Evolutionary conservation across 2,888 invertebrate species (phyloP), one percentile per base, ranked within the genome.

Genomic region (Cerastoderma edule): DNA sequence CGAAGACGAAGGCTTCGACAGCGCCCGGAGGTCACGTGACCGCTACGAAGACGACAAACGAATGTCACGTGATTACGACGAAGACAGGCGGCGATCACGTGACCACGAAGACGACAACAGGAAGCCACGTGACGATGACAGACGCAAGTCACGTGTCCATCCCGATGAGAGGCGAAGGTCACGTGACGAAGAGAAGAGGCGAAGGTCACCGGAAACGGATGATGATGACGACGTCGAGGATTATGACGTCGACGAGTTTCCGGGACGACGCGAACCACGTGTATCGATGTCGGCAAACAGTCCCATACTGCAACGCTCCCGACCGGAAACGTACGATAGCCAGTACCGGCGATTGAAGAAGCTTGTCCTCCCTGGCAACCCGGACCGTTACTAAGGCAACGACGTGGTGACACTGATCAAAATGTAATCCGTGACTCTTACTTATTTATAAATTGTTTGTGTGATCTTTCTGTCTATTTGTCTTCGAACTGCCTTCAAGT

Each of bases 311-410:
- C 67, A 56, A 5, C 77, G 78, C 27, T 67, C 80, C 1, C 56
- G 75, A 1, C 80, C 80, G n/a, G 70, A 75, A 27, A 78, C 80
- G 2, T 74, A 70, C 50, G 80, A 77, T 27, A 63, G 72, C 44
- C 67, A 57, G 53, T 81, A 81, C 72, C 53, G 65, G 16, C 67
- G 73, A 28, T 54, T 81, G 35, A 75, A 75, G 54, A 66, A 70
- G 44, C 67, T 81, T 10, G 68, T 68, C 13, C 50, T 78, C 10
- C 80, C 80, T 6, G 77, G 77, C 8, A 66, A 66, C 24, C 50
- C 66, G 22, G 66, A 66, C 24, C 35, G 39, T 35, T 60, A 6
- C 27, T 60, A 60, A 35, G 19, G 2, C 2, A 50, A 50, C 50
- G 50, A 46, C 5, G 5, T 46, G 46, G 5, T n/a, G n/a, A n/a